Evolutionary conservation across 2,797 vertebrate species (phyloP), one percentile per base, ranked within the genome.

Genomic region (Pelobates cultripes): DNA sequence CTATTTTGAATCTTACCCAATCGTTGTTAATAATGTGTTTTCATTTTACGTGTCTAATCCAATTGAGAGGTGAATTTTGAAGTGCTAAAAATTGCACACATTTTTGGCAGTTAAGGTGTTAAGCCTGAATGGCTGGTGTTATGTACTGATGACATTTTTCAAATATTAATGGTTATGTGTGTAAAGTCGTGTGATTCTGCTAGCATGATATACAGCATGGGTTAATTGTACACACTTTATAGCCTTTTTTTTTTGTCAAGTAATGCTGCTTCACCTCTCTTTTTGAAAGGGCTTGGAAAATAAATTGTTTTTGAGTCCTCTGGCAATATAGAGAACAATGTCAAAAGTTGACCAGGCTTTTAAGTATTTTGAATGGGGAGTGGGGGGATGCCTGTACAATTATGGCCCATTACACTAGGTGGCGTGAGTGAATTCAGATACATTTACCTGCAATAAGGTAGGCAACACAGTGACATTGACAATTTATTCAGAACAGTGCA

Each of bases 221-320:
- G 57, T 70, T 78, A 79, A 70, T 73, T 40, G 28, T 83, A 74
- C 63, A 17, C 79, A 75, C 61, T 40, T 64, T 77, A 63, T 79
- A 84, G 66, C 64, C 60, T 17, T 71, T 71, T 73, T 70, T 41
- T 61, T 63, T 64, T 7, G 0, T 7, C 5, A 28, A 28, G 3
- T 40, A 64, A 84, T 67, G 72, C 73, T 75, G 73, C 73, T 75
- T 82, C 45, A 72, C 68, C 61, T 73, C 61, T 57, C 13, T 67
- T 41, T 40, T 68, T 66, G 55, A 14, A 76, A 70, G 72, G 77
- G 60, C 72, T 73, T 79, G 60, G 51, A 76, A 76, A 79, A 84
- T 76, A 66, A 79, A 75, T 79, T 78, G 81, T 83, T 79, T 83
- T 77, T 70, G 14, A 45, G 66, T 70, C 76, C 66, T 55, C 77